Evolutionary conservation across 2,113 vertebrate species (phyloP).

Genomic region (Indicator indicator): DNA sequence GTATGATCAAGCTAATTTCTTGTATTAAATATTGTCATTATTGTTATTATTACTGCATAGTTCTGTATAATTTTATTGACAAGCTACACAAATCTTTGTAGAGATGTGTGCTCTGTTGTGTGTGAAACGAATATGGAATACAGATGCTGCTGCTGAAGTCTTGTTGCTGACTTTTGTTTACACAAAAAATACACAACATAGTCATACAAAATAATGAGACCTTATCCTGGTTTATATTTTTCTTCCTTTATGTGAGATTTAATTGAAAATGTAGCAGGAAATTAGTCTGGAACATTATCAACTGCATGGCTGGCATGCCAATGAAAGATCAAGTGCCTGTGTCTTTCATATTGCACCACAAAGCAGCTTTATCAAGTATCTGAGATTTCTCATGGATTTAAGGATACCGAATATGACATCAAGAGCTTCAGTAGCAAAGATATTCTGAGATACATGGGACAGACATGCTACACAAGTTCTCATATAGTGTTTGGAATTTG

Average conservation of each 20-base stretch:
- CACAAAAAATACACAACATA: not conserved
- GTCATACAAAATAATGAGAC: not conserved
- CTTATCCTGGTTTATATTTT: not conserved
- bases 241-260: not conserved
- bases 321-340: not conserved
- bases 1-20: not conserved
- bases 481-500: not conserved
- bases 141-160: not conserved
- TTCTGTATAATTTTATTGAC: not conserved
- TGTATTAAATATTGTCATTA: not conserved
- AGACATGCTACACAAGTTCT: not conserved
- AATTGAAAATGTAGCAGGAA: conserved; percentile 17
- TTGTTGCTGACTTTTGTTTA: not conserved
- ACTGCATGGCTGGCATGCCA: not conserved
- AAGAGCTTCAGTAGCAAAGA: not conserved
- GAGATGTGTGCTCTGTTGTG: not conserved
- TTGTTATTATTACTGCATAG: not conserved
- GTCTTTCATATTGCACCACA: not conserved
- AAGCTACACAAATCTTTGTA: not conserved
- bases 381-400: conserved; percentile 7
- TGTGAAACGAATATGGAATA: not conserved
- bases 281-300: not conserved
- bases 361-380: not conserved
- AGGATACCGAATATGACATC: not conserved
- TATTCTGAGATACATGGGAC: not conserved